Evolutionary conservation across 2,797 vertebrate species (phyloP).

Genomic region (Halcyon badia): DNA sequence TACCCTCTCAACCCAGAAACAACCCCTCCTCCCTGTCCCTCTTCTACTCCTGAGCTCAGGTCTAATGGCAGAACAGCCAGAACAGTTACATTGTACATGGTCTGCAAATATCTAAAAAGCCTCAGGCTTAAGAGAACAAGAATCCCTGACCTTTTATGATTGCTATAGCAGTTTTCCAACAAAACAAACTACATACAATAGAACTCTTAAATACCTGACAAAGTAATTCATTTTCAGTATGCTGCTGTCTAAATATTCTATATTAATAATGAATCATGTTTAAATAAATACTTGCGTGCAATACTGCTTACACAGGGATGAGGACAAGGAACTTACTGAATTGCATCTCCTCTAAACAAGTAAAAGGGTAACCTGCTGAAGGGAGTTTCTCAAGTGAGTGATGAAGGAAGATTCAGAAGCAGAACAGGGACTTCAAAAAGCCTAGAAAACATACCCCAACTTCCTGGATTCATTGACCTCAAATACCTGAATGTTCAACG

Average conservation of each 20-base stretch:
- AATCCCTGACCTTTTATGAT: slow-evolving; percentile 73
- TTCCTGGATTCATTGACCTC: background rate
- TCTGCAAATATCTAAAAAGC: slow-evolving; percentile 71
- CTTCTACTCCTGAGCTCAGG: slow-evolving; percentile 30
- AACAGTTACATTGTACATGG: slow-evolving; percentile 40
- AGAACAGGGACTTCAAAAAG: background rate
- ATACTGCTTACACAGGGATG: background rate
- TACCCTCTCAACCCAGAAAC: slow-evolving; percentile 75
- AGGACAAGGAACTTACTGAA: background rate
- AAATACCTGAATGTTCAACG: background rate
- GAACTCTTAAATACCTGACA: slow-evolving; percentile 58
- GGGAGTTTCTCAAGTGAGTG: background rate
- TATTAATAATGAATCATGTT: slow-evolving; percentile 56
- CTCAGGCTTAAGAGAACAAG: slow-evolving; percentile 70
- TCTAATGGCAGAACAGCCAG: slow-evolving; percentile 31
- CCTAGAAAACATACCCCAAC: background rate
- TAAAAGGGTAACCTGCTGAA: background rate
- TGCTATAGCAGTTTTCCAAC: slow-evolving; percentile 40
- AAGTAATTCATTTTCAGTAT: slow-evolving; percentile 50
- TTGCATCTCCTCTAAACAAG: background rate
- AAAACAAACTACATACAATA: slow-evolving; percentile 49
- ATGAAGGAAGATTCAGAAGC: background rate
- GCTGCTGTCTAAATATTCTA: background rate
- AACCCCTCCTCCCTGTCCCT: slow-evolving; percentile 4
- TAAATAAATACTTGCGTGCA: background rate